phyloP scores from a whole-genome alignment of 2,888 invertebrate genomes.

The Aleiodes leptofemur region DNA sequence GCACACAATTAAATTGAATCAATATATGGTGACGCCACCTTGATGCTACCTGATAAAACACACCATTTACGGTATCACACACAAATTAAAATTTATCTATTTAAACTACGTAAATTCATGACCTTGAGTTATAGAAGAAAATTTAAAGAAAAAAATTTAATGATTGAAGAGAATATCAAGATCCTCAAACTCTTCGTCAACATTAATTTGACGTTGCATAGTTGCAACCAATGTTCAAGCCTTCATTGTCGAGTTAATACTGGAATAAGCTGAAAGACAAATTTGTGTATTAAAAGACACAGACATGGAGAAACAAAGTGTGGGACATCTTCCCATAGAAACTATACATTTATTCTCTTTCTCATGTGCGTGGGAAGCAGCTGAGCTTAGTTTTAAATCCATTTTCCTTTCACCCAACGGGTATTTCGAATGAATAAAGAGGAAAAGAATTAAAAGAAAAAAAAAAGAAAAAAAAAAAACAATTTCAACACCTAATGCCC shows the following conservation, averaged over 20 bases:
- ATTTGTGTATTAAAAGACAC: slow-evolving; percentile 4
- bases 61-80: slow-evolving; percentile 20
- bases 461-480: slow-evolving; percentile 5
- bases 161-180: background rate
- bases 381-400: slow-evolving; percentile 37
- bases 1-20: slow-evolving; percentile 54
- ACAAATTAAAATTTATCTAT: slow-evolving; percentile 24
- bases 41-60: slow-evolving; percentile 51
- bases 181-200: background rate
- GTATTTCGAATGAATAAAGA: slow-evolving; percentile 14
- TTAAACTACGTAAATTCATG: background rate
- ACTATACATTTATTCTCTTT: slow-evolving; percentile 29
- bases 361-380: slow-evolving; percentile 43
- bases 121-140: slow-evolving; percentile 1
- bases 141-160: background rate
- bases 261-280: no score
- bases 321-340: slow-evolving; percentile 43
- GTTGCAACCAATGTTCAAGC: slow-evolving; percentile 3
- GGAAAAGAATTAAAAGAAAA: background rate
- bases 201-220: background rate
- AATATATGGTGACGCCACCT: slow-evolving; percentile 60
- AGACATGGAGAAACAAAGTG: slow-evolving; percentile 21
- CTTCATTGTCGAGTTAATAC: no score
- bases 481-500: slow-evolving; percentile 34
- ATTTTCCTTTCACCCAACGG: slow-evolving; percentile 46